Evolutionary conservation across 2,797 vertebrate genomes (phyloP).

Genomic region (Halcyon chelicuti): DNA sequence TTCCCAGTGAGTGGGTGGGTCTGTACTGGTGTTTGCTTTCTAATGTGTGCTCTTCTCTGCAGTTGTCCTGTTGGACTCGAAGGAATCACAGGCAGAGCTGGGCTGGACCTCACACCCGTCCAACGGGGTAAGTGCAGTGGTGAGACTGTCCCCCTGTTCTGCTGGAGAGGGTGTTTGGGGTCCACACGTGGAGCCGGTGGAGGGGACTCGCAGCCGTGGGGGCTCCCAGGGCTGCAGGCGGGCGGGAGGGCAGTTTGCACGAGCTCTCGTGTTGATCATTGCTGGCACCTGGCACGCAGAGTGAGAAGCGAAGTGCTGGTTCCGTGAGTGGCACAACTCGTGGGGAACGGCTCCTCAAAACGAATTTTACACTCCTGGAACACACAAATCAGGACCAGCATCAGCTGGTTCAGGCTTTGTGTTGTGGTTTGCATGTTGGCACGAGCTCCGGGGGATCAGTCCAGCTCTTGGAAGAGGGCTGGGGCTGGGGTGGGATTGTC

Average conservation of each 20-base stretch:
- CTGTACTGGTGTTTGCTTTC: not conserved
- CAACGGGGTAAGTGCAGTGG: constrained; percentile 87
- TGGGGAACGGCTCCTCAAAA: fast-evolving
- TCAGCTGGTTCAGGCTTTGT: not conserved
- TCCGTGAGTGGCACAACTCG: fast-evolving
- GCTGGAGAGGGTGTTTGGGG: fast-evolving
- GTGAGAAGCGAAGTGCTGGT: not conserved
- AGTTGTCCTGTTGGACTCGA: constrained; percentile 95
- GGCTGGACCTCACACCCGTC: constrained; percentile 93
- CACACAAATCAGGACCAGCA: fast-evolving
- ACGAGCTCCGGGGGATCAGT: fast-evolving
- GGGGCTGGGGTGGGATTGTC: not conserved
- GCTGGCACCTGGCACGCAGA: fast-evolving
- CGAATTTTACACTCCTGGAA: fast-evolving
- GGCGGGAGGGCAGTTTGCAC: not conserved
- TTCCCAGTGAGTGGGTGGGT: fast-evolving
- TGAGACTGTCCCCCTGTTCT: not conserved
- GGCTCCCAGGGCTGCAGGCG: fast-evolving
- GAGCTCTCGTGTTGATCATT: not conserved
- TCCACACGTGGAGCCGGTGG: fast-evolving
- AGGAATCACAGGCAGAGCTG: constrained; percentile 94
- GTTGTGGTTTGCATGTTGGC: fast-evolving
- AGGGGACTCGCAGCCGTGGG: fast-evolving
- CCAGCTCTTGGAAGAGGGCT: not conserved
- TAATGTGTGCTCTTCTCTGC: not conserved